These are phyloP conservation scores for Temnothorax nylanderi DNA, from an alignment of 1,140 invertebrate species.

Conservation along the genomic window DNA sequence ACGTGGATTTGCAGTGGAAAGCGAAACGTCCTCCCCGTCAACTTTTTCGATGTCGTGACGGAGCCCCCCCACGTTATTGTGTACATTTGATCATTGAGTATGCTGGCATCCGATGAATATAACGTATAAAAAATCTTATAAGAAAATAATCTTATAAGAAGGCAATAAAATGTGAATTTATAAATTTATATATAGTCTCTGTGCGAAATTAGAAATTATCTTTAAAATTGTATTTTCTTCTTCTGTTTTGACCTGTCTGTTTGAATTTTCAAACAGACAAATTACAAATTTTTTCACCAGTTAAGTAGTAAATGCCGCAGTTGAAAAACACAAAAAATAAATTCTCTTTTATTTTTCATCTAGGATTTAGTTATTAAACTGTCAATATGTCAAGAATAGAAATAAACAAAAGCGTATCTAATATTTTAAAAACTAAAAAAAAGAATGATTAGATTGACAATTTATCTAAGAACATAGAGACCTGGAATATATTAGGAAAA, in stretches of 20 bases:
- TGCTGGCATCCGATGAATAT: background rate
- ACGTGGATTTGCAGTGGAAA: slow-evolving; percentile 74
- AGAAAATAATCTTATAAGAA: background rate
- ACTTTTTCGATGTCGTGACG: slow-evolving; percentile 21
- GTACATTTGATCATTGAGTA: background rate
- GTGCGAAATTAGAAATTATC: background rate
- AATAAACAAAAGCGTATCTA: background rate
- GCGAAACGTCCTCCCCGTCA: slow-evolving; percentile 47
- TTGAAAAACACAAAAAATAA: background rate
- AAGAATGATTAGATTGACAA: background rate
- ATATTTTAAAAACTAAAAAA: background rate
- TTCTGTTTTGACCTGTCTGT: background rate
- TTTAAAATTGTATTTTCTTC: background rate
- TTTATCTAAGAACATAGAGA: slow-evolving; percentile 67
- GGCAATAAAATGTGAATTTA: background rate
- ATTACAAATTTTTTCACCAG: background rate
- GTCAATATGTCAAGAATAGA: background rate
- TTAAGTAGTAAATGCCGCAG: background rate
- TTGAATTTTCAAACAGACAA: background rate
- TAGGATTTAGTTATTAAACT: background rate
- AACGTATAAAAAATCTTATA: too few species aligned
- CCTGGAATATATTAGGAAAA: too few species aligned
- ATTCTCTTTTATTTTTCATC: background rate
- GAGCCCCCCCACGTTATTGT: slow-evolving; percentile 23
- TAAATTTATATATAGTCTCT: background rate